phyloP scores from a whole-genome alignment of 2,113 vertebrate species.

The Rhombomys opimus region DNA sequence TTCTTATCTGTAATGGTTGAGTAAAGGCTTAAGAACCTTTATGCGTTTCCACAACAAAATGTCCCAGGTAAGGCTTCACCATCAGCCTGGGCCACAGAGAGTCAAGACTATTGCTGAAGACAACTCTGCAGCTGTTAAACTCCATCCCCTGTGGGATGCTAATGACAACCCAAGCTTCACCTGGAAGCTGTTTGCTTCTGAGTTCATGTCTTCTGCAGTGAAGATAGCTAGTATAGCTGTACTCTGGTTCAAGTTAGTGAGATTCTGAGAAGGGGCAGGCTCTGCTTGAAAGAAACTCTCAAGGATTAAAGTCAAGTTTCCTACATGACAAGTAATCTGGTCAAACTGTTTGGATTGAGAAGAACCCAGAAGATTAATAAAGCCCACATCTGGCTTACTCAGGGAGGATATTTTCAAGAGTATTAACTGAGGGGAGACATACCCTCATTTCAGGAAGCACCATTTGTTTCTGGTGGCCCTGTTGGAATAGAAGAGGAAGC shows the following conservation, averaged over 20 bases:
- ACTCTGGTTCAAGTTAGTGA: neutral
- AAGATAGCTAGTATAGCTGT: neutral
- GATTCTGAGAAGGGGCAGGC: neutral
- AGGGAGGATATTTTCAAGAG: neutral
- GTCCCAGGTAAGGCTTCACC: neutral
- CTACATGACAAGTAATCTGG: too few species aligned
- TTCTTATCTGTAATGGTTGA: neutral
- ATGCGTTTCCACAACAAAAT: neutral
- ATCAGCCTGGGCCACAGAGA: neutral
- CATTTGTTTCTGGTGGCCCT: neutral
- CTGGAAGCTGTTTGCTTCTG: neutral
- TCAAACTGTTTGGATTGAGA: neutral
- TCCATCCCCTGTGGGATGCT: neutral
- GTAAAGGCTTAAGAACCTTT: neutral
- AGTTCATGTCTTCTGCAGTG: neutral
- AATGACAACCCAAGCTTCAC: neutral
- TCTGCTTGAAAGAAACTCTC: neutral
- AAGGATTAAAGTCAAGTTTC: neutral
- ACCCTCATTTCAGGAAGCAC: neutral
- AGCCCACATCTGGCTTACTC: neutral
- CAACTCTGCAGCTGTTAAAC: neutral
- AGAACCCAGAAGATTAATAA: neutral
- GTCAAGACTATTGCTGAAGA: neutral
- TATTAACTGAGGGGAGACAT: neutral
- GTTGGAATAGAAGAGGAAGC: neutral